A percentile compares a stretch with the other conserved stretches of the same genome.
Conservation (phyloP, 2,113 vertebrate species). For the Hirundichthys speculiger region DNA sequence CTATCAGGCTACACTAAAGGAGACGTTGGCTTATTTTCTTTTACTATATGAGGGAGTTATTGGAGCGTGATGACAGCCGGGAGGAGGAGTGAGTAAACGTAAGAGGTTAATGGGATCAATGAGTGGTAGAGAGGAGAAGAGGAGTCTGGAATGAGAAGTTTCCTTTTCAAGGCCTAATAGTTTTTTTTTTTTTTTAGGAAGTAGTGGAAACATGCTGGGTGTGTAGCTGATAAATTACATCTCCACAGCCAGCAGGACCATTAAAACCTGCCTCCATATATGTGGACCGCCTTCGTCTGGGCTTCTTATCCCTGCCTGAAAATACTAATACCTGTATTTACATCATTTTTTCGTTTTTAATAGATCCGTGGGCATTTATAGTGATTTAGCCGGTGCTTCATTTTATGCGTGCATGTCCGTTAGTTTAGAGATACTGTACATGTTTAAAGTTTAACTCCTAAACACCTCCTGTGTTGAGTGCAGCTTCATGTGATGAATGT, state of each 20-base stretch:
- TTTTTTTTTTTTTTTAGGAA: not conserved
- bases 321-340: too few species aligned
- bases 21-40: constrained; percentile 11
- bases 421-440: constrained; percentile 9
- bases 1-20: constrained; percentile 74
- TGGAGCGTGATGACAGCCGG: constrained; percentile 19
- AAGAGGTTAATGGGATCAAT: constrained; percentile 43
- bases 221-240: not conserved
- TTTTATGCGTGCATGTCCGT: too few species aligned
- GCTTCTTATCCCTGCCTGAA: not conserved
- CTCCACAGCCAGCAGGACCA: not conserved
- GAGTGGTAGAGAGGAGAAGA: constrained; percentile 9
- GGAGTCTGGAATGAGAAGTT: constrained; percentile 42
- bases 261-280: not conserved
- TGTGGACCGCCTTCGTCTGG: too few species aligned
- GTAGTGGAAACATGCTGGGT: not conserved
- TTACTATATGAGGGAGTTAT: constrained; percentile 15
- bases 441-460: constrained; percentile 16
- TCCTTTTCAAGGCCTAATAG: constrained; percentile 5
- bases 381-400: too few species aligned
- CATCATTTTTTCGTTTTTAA: too few species aligned
- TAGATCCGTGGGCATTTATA: too few species aligned
- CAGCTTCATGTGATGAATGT: constrained; percentile 24
- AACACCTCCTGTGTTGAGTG: constrained; percentile 9
- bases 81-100: constrained; percentile 6